Base-by-base conservation (phyloP, 2,113 vertebrate genomes). In the Microcebus jonahi region DNA sequence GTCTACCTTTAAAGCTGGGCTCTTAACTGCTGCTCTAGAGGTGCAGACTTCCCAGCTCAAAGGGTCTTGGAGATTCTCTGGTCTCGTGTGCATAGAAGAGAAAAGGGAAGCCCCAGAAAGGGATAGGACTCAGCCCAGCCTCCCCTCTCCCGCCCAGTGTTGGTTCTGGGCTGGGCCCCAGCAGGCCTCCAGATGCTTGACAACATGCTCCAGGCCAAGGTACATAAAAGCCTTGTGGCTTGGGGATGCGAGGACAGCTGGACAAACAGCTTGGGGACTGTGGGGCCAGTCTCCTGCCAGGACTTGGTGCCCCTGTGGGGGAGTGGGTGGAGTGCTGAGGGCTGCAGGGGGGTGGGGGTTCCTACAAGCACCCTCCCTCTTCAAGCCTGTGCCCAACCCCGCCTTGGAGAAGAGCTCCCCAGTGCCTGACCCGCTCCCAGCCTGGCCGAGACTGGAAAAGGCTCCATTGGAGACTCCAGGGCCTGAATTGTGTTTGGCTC, bases 191-290 rank as follows among this genome's bases (percentile, higher is more conserved):
- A 92, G 92, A 97, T 97, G 95, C 70, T 81, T 98, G 95, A 97
- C 65, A 96, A 59, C 88, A 89, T 87, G 95, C 70, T 97, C 80
- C n/a, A 85, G 36, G 97, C 97, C 97, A 98, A 97, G 90, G 80
- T 82, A 97, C 77, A 97, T 94, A 96, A 88, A 70, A 95, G 88
- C 84, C 76, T 39, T 31, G 79, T 81, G 91, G 83, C 93, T 67
- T 83, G 96, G 82, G 93, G 95, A 57, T 94, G 83, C 6, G 50
- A 90, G n/a, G n/a, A 96, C 97, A 98, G 97, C 97, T 98, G 97
- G 96, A 97, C 70, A 98, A 98, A 97, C 87, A 97, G 70, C 73
- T 70, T 77, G 67, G 63, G 63, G 65, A n/a, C n/a, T 80, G 45
- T 21, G 18, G 76, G 94, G 83, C 77, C 95, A 77, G 59, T 89